A percentile compares a stretch with the other conserved stretches of the same genome.
Evolutionary conservation across 2,888 invertebrate species (phyloP).

Genomic region (Ditylenchus weischeri): DNA sequence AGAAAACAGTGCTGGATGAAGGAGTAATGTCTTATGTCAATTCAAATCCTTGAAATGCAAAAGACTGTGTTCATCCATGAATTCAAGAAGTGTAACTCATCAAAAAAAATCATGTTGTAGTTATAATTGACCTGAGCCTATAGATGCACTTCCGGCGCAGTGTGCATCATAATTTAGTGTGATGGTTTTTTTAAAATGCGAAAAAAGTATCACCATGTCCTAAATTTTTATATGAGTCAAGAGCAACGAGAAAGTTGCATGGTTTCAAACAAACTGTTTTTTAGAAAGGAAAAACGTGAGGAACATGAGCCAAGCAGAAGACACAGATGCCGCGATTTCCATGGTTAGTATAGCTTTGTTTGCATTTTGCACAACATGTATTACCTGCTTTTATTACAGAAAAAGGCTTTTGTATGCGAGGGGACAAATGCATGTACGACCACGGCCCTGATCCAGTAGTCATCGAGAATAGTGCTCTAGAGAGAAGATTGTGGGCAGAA

Average conservation of each 20-base stretch:
- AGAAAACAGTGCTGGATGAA: no score
- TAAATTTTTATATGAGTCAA: not conserved
- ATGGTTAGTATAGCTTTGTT: conserved; percentile 66
- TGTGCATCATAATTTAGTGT: no score
- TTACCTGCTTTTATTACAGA: conserved; percentile 65
- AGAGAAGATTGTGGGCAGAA: conserved; percentile 38
- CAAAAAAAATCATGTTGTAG: no score
- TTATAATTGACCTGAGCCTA: no score
- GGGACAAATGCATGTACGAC: conserved; percentile 92
- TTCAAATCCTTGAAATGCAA: no score
- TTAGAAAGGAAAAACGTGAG: conserved; percentile 24
- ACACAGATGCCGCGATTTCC: conserved; percentile 78
- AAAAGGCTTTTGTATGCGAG: conserved; percentile 90
- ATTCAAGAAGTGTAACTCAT: no score
- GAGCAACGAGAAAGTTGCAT: not conserved
- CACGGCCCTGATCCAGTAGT: conserved; percentile 95
- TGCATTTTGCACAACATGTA: not conserved
- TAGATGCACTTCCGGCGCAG: no score
- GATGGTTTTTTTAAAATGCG: no score
- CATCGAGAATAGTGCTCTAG: conserved; percentile 39
- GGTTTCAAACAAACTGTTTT: not conserved
- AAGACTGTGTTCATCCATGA: no score
- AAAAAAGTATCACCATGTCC: not conserved
- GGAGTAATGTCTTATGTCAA: no score
- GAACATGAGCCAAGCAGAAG: conserved; percentile 15